Base-by-base conservation (phyloP, 2,797 vertebrate genomes). In the Darevskia nairensis region DNA sequence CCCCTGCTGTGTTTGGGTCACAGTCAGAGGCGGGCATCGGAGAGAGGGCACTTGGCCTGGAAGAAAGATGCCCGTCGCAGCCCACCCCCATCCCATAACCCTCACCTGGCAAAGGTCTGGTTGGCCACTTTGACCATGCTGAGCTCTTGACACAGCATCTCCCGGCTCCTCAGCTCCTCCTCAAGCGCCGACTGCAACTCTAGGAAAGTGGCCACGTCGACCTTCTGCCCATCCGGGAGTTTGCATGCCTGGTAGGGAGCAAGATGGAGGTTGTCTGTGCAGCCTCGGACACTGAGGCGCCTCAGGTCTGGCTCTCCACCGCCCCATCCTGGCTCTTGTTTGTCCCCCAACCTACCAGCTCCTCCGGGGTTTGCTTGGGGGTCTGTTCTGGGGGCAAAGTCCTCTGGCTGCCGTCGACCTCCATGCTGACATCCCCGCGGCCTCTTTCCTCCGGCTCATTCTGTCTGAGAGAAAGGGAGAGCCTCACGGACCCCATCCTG, bases 61-160 rank as follows among this genome's bases (percentile, higher is more conserved):
- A 13, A 32, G 32, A 25, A 66, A 15, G 25, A 11, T 3, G 1
- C 7, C 19, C 23, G 29, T 21, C 77, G 23, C 9, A 11, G 61
- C 3, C 2, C 8, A n/a, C n/a, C 23, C 19, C 76, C n/a, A 23
- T 0, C 25, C 2, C 41, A 68, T 4, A 15, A 15, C 50, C 21
- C 93, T 21, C 64, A 97, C 96, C 96, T 95, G 89, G 95, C 94
- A 2, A 95, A 94, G 87, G 82, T 93, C 89, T 96, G 92, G 92
- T 96, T 96, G 89, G 93, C 91, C 1, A 75, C 74, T 32, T 94
- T 94, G 86, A 94, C 93, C 85, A 94, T 74, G 39, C 91, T 94
- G 86, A 97, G 92, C 88, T 96, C 96, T 5, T 80, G 89, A 50
- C 93, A 92, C 84, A 93, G 79, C 80, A 82, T 89, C 87, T 95